Base-by-base conservation (phyloP, 2,888 invertebrate species). In the Harpalus rufipes region DNA sequence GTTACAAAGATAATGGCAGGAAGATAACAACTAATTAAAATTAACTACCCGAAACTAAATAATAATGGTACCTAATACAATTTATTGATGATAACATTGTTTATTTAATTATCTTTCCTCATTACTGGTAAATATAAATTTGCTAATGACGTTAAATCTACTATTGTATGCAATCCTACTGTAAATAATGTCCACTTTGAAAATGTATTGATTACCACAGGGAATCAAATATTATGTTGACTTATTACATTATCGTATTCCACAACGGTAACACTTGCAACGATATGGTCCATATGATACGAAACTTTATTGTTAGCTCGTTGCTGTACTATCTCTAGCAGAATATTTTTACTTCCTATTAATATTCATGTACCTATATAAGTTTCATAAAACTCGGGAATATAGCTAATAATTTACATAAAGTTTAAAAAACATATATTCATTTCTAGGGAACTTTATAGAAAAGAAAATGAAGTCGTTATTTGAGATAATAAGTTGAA, bases 281-380 rank as follows among this genome's bases (percentile, higher is more conserved):
- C 25, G 21, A 63, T 32, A 32, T 32, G 68, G 39, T 68, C 68
- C 14, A 68, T 68, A 68, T 32, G n/a, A 14, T 68, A 39, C 7
- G 32, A 39, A 68, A 68, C 68, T 68, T 68, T 39, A 41, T 68
- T 68, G 68, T 68, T 68, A 32, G n/a, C 32, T 63, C 21, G 14
- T 14, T 32, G 39, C 39, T 51, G 44, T 32, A 32, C 44, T 12
- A 68, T 68, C 68, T 68, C 68, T 39, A 39, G 68, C 12, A 12
- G 68, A 68, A 68, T 68, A 68, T 68, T 68, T 68, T 68, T 68
- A 68, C 68, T 68, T 68, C 39, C 39, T 68, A 68, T 68, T 68
- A 68, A 68, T 68, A 68, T 68, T 68, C 68, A 68, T 68, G 68
- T 32, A 7, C 68, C n/a, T 39, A 68, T 25, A 63, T n/a, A 39